Conservation (phyloP, 2,113 vertebrate genomes). For the Triplophysa siluroides region DNA sequence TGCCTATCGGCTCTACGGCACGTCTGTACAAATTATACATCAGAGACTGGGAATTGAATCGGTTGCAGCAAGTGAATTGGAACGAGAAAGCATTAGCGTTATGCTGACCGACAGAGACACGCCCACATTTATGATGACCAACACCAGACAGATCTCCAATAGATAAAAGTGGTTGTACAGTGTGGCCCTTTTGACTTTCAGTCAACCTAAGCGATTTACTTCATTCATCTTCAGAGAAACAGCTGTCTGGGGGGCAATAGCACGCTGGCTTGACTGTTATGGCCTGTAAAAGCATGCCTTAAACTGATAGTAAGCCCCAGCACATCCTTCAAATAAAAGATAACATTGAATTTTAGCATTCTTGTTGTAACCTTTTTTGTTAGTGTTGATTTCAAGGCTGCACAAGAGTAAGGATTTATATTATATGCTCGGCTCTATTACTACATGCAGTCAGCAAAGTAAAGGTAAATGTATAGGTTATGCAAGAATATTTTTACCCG, state of each 20-base stretch:
- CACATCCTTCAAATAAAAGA: background rate
- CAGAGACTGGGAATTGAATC: constrained; percentile 40
- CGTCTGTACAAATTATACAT: constrained; percentile 48
- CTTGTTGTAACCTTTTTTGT: background rate
- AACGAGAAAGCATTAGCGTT: constrained; percentile 16
- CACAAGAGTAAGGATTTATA: background rate
- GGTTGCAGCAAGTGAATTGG: constrained; percentile 25
- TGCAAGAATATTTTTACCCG: too few species aligned
- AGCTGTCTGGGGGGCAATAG: background rate
- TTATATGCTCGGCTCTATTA: background rate
- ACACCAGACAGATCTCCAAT: constrained; percentile 26
- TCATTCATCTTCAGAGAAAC: constrained; percentile 9
- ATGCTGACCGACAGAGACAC: constrained; percentile 25
- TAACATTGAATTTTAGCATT: background rate
- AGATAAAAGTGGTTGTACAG: constrained; percentile 8
- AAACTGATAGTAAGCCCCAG: background rate
- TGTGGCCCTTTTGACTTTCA: constrained; percentile 12
- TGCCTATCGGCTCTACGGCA: constrained; percentile 31
- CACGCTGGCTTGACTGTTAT: background rate
- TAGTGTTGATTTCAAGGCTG: background rate
- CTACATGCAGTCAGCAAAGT: background rate
- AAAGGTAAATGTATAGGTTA: too few species aligned
- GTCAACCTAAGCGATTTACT: background rate
- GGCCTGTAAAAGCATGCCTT: background rate
- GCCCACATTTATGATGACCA: constrained; percentile 23